Conservation (phyloP, 2,113 vertebrate species). For the Hemicordylus capensis region DNA sequence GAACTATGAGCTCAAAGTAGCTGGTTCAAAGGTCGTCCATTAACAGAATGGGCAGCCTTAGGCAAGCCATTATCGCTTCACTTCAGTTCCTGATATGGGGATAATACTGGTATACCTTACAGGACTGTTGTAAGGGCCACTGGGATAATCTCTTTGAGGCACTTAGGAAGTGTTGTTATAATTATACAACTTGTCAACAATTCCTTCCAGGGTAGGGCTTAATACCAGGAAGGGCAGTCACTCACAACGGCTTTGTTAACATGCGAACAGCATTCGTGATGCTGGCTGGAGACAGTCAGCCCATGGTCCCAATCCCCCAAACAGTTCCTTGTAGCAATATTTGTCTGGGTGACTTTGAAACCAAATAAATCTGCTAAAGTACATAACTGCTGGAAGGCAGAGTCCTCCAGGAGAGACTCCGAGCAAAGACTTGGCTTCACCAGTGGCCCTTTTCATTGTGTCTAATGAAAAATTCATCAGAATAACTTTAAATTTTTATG, state of each 20-base stretch:
- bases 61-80: not conserved
- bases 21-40: not conserved
- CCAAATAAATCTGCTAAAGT: conserved; percentile 61
- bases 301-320: conserved; percentile 7
- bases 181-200: not conserved
- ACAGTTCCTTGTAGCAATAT: conserved; percentile 47
- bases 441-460: conserved; percentile 79
- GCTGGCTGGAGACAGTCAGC: conserved; percentile 32
- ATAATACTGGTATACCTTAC: not conserved
- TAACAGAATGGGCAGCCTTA: not conserved
- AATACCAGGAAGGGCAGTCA: conserved; percentile 59
- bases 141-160: not conserved
- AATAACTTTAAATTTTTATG: conserved; percentile 87
- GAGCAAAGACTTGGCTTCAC: conserved; percentile 79
- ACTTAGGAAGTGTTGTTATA: not conserved
- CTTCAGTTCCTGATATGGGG: not conserved
- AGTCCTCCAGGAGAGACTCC: conserved; percentile 70
- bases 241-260: conserved; percentile 65
- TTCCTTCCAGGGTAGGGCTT: not conserved
- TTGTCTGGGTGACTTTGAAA: conserved; percentile 51
- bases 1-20: not conserved
- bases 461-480: conserved; percentile 89
- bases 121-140: not conserved
- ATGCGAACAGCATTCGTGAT: conserved; percentile 52
- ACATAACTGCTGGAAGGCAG: conserved; percentile 56